Conservation (phyloP, 1,140 invertebrate genomes). For the Whitmania pigra region DNA sequence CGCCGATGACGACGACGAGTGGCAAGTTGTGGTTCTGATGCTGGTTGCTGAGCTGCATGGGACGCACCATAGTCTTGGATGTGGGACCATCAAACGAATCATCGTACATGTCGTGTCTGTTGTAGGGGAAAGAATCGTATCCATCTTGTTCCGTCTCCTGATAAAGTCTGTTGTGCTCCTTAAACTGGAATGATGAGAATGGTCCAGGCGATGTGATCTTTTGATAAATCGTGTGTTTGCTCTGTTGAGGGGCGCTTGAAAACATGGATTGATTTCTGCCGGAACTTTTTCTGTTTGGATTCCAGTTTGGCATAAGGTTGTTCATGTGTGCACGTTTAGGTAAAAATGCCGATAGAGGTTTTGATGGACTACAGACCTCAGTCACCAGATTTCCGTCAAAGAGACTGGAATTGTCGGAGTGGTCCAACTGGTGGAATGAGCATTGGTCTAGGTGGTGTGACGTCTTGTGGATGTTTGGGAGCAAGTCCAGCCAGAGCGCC, state of each 20-base stretch:
- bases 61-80: neutral
- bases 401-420: conserved; percentile 39
- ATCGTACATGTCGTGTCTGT: conserved; percentile 4
- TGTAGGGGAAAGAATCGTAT: conserved; percentile 15
- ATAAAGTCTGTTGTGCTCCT: neutral
- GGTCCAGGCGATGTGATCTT: neutral
- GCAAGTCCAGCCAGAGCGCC: conserved; percentile 86
- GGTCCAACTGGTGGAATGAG: conserved; percentile 69
- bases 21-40: conserved; percentile 44
- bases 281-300: neutral
- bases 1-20: conserved; percentile 75
- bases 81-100: neutral
- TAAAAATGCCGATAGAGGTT: neutral
- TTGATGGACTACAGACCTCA: conserved; percentile 31
- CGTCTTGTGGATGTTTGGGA: conserved; percentile 76
- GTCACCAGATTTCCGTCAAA: conserved; percentile 33
- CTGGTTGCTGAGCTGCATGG: conserved; percentile 1
- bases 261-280: too few relatives aligned
- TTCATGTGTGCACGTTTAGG: conserved; percentile 15
- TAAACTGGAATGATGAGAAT: neutral
- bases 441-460: conserved; percentile 59
- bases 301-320: neutral
- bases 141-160: neutral
- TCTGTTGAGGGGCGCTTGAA: too few relatives aligned
- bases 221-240: neutral